Conservation (phyloP, 2,797 vertebrate genomes). For the Peromyscus attwateri region DNA sequence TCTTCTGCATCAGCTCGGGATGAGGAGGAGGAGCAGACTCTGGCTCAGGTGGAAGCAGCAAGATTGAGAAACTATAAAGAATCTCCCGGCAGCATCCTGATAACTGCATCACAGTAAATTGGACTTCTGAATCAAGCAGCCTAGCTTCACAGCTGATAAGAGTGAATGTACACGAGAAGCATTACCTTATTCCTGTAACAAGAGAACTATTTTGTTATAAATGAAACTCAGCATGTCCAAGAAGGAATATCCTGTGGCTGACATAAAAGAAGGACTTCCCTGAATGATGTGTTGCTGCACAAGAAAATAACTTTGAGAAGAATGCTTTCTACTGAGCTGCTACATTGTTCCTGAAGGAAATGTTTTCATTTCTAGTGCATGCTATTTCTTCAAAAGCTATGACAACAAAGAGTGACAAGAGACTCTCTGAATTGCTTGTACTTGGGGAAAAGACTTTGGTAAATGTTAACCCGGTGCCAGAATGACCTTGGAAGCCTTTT, state of each 20-base stretch:
- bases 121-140: slow-evolving; percentile 80
- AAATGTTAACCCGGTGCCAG: slow-evolving; percentile 78
- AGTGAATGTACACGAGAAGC: slow-evolving; percentile 85
- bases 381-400: slow-evolving; percentile 86
- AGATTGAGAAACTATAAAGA: slow-evolving; percentile 86
- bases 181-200: slow-evolving; percentile 77
- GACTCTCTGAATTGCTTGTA: slow-evolving; percentile 78
- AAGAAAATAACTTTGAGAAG: slow-evolving; percentile 87
- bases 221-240: slow-evolving; percentile 75
- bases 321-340: slow-evolving; percentile 84
- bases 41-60: slow-evolving; percentile 93
- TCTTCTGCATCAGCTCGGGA: slow-evolving; percentile 90
- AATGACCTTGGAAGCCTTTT: slow-evolving; percentile 89
- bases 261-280: slow-evolving; percentile 83
- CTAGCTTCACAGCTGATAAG: slow-evolving; percentile 79
- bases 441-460: slow-evolving; percentile 84
- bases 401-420: slow-evolving; percentile 82
- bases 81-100: slow-evolving; percentile 91
- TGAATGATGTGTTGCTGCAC: slow-evolving; percentile 74
- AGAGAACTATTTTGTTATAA: slow-evolving; percentile 73
- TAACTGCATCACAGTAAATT: slow-evolving; percentile 87
- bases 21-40: slow-evolving; percentile 86
- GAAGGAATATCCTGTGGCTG: slow-evolving; percentile 80
- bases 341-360: slow-evolving; percentile 81
- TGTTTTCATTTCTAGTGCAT: slow-evolving; percentile 71